phyloP scores from a whole-genome alignment of 2,797 vertebrate species.

The Cynopterus sphinx region DNA sequence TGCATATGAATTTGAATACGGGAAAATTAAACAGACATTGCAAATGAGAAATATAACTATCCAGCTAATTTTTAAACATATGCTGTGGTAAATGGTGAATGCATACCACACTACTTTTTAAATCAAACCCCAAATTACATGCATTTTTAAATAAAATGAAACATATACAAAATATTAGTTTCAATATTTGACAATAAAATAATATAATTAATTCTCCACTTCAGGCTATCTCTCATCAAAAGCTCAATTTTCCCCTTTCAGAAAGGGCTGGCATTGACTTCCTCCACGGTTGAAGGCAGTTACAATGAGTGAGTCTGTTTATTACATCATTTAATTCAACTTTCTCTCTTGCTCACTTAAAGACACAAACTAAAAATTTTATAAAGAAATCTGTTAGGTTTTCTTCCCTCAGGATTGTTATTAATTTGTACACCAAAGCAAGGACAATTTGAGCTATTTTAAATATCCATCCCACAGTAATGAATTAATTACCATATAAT shows the following conservation, averaged over 20 bases:
- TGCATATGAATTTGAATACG: conserved; percentile 52
- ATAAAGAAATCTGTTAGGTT: conserved; percentile 37
- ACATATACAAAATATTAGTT: background rate
- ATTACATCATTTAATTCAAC: background rate
- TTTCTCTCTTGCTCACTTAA: conserved; percentile 46
- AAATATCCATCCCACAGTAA: conserved; percentile 70
- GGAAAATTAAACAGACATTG: background rate
- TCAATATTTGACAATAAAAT: background rate
- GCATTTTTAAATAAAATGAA: conserved; percentile 32
- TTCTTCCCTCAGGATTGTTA: conserved; percentile 54
- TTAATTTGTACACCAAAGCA: conserved; percentile 68
- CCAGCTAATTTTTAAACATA: background rate
- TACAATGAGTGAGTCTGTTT: background rate
- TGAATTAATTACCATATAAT: conserved; percentile 76
- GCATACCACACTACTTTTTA: background rate
- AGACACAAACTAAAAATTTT: conserved; percentile 22
- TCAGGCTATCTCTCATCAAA: background rate
- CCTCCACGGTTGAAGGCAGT: background rate
- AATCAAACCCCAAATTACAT: conserved; percentile 3
- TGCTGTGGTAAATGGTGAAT: background rate
- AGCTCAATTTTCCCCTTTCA: background rate
- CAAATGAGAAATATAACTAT: background rate
- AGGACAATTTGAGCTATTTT: conserved; percentile 66
- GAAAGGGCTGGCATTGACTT: background rate
- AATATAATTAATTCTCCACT: background rate